Conservation (phyloP, 1,140 invertebrate species). For the Schlechtendalia chinensis region DNA sequence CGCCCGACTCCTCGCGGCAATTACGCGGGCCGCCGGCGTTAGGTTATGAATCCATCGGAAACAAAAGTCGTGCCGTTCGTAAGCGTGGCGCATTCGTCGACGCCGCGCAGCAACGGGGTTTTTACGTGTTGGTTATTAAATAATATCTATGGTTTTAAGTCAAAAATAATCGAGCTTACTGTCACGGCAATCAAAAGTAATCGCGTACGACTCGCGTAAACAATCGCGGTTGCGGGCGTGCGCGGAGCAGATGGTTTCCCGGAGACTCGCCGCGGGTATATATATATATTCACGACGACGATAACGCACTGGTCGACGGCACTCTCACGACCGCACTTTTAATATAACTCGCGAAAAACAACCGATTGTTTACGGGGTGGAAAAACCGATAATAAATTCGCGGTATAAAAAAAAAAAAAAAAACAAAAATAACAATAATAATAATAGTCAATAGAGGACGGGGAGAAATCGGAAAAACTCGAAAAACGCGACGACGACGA, state of each 20-base stretch:
- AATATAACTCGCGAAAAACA: neutral
- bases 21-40: too few relatives aligned
- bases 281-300: too few relatives aligned
- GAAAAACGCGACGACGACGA: neutral
- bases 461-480: neutral
- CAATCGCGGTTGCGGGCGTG: conserved; percentile 14
- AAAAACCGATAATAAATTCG: neutral
- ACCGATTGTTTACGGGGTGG: neutral
- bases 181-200: conserved; percentile 36
- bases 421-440: neutral
- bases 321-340: conserved; percentile 34
- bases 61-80: neutral
- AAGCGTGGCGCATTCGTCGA: too few relatives aligned
- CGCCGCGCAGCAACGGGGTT: too few relatives aligned
- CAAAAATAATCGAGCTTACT: conserved; percentile 48
- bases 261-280: neutral
- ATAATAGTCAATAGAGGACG: neutral
- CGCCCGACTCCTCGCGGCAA: too few relatives aligned
- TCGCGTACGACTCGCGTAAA: conserved; percentile 4
- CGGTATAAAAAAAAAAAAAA: neutral
- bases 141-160: neutral
- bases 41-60: too few relatives aligned
- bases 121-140: too few relatives aligned
- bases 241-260: neutral
- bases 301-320: conserved; percentile 5